phyloP scores from a whole-genome alignment of 2,888 invertebrate species.

The Limnephilus auricula region DNA sequence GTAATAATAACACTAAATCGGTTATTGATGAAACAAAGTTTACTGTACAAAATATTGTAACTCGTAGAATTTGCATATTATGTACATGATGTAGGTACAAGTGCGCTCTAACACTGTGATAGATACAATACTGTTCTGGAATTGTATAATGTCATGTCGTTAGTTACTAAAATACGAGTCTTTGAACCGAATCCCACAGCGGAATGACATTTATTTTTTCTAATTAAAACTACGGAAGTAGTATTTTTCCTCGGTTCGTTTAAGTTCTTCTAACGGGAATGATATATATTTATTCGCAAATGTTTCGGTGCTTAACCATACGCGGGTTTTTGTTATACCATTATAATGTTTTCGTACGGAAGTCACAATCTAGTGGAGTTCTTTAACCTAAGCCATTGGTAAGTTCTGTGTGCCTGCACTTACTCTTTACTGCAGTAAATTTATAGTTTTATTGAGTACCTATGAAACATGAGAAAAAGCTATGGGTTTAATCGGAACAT shows the following conservation, averaged over 20 bases:
- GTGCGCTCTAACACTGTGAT: background rate
- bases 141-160: background rate
- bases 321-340: background rate
- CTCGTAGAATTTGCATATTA: background rate
- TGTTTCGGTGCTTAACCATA: background rate
- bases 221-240: slow-evolving; percentile 2
- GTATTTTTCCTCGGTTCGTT: slow-evolving; percentile 27
- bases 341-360: background rate
- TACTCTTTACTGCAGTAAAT: background rate
- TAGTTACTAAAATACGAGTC: background rate
- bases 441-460: background rate
- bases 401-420: too few species aligned
- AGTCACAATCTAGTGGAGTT: background rate
- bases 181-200: background rate
- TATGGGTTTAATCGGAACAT: background rate
- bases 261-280: slow-evolving; percentile 12
- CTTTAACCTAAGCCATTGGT: background rate
- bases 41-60: background rate
- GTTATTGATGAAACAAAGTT: background rate
- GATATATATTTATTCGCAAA: background rate
- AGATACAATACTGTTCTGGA: background rate
- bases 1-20: background rate
- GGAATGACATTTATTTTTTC: slow-evolving; percentile 20
- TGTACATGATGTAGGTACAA: background rate
- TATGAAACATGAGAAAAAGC: background rate